phyloP scores from a whole-genome alignment of 1,140 invertebrate species.

The Diplogasteroides magnus region DNA sequence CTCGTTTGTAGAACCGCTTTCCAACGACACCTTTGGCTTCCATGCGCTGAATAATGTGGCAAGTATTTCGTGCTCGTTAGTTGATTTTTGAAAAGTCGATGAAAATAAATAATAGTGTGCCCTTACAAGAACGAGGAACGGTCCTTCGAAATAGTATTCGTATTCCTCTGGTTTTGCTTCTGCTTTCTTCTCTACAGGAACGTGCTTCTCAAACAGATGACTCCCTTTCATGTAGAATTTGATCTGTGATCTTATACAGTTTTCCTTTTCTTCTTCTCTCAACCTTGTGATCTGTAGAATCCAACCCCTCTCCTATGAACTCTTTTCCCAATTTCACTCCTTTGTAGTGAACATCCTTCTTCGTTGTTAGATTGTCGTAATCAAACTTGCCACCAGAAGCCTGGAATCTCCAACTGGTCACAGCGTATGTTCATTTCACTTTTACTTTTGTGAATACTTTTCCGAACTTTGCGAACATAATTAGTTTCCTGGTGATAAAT shows the following conservation, averaged over 20 bases:
- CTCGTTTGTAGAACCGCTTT: constrained; percentile 32
- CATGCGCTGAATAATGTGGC: constrained; percentile 34
- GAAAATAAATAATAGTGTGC: background rate
- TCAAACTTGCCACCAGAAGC: constrained; percentile 9
- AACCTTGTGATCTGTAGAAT: constrained; percentile 41
- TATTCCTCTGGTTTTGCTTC: constrained; percentile 30
- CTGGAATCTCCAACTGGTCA: background rate
- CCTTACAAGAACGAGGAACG: constrained; percentile 27
- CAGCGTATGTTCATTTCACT: background rate
- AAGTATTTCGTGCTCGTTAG: too few relatives aligned
- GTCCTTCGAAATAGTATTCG: constrained; percentile 33
- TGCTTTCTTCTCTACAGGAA: constrained; percentile 3
- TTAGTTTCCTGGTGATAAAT: constrained; percentile 53
- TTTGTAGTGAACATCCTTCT: constrained; percentile 35
- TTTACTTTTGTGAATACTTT: constrained; percentile 36
- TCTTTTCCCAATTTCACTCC: constrained; percentile 30
- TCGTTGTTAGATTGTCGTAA: constrained; percentile 28
- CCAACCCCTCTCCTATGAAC: constrained; percentile 47
- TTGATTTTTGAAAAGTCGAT: too few relatives aligned
- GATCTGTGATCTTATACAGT: constrained; percentile 41
- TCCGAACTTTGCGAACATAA: constrained; percentile 44
- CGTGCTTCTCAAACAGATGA: constrained; percentile 27
- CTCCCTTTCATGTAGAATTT: constrained; percentile 38
- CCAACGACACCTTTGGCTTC: constrained; percentile 28
- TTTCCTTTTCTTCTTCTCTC: too few relatives aligned